Percentiles rank a stretch among this genome's conserved stretches.
Conservation (phyloP, 2,113 vertebrate genomes). For the Eira barbara region DNA sequence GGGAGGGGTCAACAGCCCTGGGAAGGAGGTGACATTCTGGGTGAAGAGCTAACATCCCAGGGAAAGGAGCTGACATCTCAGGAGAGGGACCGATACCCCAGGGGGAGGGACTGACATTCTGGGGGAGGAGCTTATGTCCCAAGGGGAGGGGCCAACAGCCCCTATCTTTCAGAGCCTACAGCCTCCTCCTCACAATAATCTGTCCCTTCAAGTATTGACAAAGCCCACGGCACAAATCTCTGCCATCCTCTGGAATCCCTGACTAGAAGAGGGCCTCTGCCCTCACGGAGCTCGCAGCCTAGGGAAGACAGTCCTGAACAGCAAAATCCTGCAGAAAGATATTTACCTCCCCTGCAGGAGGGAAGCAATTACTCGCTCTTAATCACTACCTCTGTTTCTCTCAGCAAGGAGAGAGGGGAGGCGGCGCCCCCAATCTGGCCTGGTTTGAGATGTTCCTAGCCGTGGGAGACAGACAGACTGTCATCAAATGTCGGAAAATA, state of each 20-base stretch:
- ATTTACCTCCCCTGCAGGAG: not conserved
- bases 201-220: fast-evolving
- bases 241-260: not conserved
- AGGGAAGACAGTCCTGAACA: not conserved
- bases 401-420: not conserved
- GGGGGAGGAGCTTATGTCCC: not conserved
- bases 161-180: no score
- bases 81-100: no score
- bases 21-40: no score
- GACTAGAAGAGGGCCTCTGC: not conserved
- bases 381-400: conserved; percentile 59
- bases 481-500: conserved; percentile 68
- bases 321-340: not conserved
- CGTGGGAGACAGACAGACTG: conserved; percentile 65
- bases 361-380: not conserved
- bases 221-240: fast-evolving
- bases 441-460: conserved; percentile 41
- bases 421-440: conserved; percentile 37
- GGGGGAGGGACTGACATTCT: not conserved
- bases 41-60: no score
- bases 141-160: not conserved
- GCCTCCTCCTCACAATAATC: not conserved
- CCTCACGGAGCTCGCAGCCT: not conserved
- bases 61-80: not conserved
- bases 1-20: not conserved